Evolutionary conservation across 2,797 vertebrate genomes (phyloP), one percentile per base, ranked within the genome.

Genomic region (Pogoniulus pusillus): DNA sequence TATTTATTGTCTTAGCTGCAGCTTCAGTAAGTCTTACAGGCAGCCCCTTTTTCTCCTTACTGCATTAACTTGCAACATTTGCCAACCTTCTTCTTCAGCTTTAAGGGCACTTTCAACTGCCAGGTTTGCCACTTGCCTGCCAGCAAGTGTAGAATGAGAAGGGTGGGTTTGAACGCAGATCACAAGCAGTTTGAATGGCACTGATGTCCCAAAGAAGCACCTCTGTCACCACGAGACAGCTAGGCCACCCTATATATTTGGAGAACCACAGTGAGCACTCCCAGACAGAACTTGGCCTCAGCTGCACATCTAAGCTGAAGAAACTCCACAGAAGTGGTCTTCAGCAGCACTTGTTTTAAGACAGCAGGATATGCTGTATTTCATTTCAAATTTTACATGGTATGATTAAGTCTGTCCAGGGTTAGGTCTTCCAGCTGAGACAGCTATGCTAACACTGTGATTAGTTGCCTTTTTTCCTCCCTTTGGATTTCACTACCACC

Each of bases 401-500:
- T 86, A 39, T 70, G 66, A 71, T 90, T 81, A 87, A 89, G 70
- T 87, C 35, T 96, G 93, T 47, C 32, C 79, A 70, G 54, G 59
- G 32, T 71, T 49, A 73, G 65, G 34, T 91, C 73, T 75, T 91
- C 82, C 77, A 80, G 17, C 54, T 63, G 86, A 88, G 77, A 80
- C 29, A 86, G 27, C 45, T 29, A 34, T 84, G 60, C 29, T 84
- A 74, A 71, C 39, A 23, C 85, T 77, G 22, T 55, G 81, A 84
- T 89, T 90, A 60, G 80, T 86, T 95, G 77, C 10, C 22, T 83
- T 86, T 91, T 76, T 55, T 9, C 41, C 19, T 90, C 86, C 53
- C 43, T 82, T 72, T 89, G 78, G 65, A 73, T 85, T 89, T 87
- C 41, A 26, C 57, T 79, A 18, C 70, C 57, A 71, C 41, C 45